These are phyloP conservation scores for Silurus asotus DNA, from an alignment of 2,113 vertebrate genomes.

Conservation along the genomic window DNA sequence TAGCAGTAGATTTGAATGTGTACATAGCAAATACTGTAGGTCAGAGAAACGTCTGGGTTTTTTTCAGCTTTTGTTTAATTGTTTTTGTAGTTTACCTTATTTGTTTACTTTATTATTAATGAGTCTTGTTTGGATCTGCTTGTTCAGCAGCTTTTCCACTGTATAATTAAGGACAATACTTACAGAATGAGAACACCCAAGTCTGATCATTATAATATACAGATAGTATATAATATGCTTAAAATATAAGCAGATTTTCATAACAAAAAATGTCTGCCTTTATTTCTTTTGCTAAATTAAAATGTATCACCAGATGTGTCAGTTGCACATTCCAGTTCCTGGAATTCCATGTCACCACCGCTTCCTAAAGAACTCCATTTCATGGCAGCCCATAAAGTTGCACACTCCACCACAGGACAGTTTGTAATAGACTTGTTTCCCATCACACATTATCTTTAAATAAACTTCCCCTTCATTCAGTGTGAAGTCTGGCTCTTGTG, in stretches of 20 bases:
- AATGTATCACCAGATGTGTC: neutral
- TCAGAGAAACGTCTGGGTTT: neutral
- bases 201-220: neutral
- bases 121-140: neutral
- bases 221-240: too few relatives aligned
- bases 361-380: neutral
- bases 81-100: neutral
- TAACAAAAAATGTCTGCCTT: too few relatives aligned
- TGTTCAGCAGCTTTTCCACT: neutral
- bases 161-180: neutral
- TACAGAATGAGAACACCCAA: neutral
- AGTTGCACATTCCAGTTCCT: neutral
- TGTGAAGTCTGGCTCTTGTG: neutral
- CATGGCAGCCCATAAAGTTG: neutral
- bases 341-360: neutral
- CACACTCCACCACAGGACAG: neutral
- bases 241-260: too few relatives aligned
- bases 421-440: neutral
- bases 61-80: neutral
- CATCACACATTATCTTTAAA: neutral
- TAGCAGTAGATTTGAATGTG: neutral
- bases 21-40: neutral
- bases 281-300: too few relatives aligned
- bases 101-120: neutral
- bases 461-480: neutral